Evolutionary conservation across 2,888 invertebrate species (phyloP).

Genomic region (Dynastes maya): DNA sequence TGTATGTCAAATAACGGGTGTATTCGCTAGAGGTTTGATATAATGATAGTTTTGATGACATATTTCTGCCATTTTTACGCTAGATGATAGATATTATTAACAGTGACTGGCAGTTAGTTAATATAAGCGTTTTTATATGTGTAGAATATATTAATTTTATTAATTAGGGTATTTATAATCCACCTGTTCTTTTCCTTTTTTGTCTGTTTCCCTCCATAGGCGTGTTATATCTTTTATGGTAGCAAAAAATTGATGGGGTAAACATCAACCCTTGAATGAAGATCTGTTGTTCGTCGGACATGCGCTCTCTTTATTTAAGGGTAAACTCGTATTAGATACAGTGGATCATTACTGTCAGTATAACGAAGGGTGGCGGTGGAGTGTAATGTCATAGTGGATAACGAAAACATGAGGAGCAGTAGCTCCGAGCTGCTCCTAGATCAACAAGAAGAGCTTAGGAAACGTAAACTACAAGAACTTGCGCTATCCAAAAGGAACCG

Average conservation of each 20-base stretch:
- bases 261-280: constrained; percentile 21
- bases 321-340: constrained; percentile 44
- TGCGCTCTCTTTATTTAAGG: constrained; percentile 42
- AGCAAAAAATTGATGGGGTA: background rate
- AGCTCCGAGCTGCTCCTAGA: constrained; percentile 86
- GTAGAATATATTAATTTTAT: no score
- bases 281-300: constrained; percentile 24
- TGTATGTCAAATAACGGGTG: no score
- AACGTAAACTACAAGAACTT: constrained; percentile 76
- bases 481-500: constrained; percentile 70
- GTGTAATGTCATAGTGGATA: constrained; percentile 65
- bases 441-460: constrained; percentile 80
- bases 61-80: no score
- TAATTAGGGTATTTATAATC: no score
- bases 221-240: no score
- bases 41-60: no score
- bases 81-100: no score
- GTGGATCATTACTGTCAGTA: constrained; percentile 50
- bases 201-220: no score
- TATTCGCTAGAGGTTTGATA: no score
- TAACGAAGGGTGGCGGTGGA: constrained; percentile 39
- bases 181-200: no score
- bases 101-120: no score
- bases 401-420: constrained; percentile 77
- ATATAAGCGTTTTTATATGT: no score